Conservation (phyloP, 1,140 invertebrate species). For the Calephelis virginiensis region DNA sequence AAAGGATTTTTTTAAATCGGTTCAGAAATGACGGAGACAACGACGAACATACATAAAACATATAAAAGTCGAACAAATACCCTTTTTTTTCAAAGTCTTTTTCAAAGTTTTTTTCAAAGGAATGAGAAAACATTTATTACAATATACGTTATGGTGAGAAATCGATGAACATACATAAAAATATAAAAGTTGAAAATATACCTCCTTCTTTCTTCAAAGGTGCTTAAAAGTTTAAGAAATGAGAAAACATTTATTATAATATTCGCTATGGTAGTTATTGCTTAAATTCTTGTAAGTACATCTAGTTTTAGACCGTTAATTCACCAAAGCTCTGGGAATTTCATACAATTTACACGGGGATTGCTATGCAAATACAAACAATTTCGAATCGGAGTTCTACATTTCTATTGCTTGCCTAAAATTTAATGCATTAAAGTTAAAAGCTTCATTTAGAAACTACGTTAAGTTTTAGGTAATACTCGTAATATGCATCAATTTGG, state of each 20-base stretch:
- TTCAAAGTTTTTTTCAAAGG: no score
- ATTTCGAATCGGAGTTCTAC: conserved; percentile 16
- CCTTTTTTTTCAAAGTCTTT: no score
- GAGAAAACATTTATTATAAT: neutral
- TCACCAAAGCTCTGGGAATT: conserved; percentile 37
- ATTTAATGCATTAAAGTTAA: conserved; percentile 11
- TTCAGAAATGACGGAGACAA: no score
- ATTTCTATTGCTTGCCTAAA: conserved; percentile 6
- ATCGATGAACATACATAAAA: no score
- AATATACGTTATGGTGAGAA: conserved; percentile 11
- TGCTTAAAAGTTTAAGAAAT: neutral
- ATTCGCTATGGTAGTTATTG: conserved; percentile 3
- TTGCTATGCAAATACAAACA: conserved; percentile 25
- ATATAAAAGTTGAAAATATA: no score
- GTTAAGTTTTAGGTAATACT: neutral
- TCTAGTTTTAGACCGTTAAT: conserved; percentile 42
- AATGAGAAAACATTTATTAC: neutral
- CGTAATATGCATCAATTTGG: no score
- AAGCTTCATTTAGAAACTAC: neutral
- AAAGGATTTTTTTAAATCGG: no score
- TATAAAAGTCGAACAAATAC: no score
- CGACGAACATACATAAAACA: no score
- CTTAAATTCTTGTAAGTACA: conserved; percentile 17
- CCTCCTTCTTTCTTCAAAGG: no score
- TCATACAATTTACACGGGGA: conserved; percentile 29